phyloP scores from a whole-genome alignment of 2,797 vertebrate species.

The Amblyraja radiata region DNA sequence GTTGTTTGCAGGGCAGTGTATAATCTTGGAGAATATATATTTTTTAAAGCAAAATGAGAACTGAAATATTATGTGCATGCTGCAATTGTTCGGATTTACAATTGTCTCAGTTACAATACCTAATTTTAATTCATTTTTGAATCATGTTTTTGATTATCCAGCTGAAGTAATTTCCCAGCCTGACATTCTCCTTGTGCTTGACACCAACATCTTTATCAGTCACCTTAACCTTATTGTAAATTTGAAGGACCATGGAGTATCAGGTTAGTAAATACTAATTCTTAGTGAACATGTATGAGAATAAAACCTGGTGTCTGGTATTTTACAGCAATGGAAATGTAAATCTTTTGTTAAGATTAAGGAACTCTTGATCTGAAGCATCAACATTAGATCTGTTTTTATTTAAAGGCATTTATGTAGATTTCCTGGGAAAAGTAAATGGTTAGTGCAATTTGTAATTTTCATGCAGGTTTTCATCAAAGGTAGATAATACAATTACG shows the following conservation, averaged over 20 bases:
- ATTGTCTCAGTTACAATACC: slow-evolving; percentile 44
- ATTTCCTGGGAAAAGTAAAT: background rate
- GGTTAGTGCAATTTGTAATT: background rate
- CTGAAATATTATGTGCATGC: background rate
- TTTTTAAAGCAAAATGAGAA: background rate
- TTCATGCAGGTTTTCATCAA: background rate
- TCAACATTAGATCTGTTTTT: background rate
- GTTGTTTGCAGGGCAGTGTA: background rate
- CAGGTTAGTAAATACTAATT: slow-evolving; percentile 59
- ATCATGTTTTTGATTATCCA: slow-evolving; percentile 46
- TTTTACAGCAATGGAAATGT: background rate
- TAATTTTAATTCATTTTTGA: background rate
- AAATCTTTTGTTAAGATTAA: background rate
- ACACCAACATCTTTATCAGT: slow-evolving; percentile 89
- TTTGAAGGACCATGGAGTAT: slow-evolving; percentile 65
- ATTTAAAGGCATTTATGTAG: background rate
- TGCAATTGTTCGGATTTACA: slow-evolving; percentile 26
- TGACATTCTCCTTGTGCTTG: slow-evolving; percentile 72
- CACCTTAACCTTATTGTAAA: slow-evolving; percentile 79
- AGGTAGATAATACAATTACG: no score
- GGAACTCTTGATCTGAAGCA: background rate
- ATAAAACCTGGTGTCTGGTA: background rate
- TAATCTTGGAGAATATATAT: background rate
- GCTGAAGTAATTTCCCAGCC: slow-evolving; percentile 56
- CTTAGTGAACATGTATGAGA: background rate